These are phyloP conservation scores for Zonotrichia leucophrys DNA, from an alignment of 2,113 vertebrate species.

Conservation along the genomic window DNA sequence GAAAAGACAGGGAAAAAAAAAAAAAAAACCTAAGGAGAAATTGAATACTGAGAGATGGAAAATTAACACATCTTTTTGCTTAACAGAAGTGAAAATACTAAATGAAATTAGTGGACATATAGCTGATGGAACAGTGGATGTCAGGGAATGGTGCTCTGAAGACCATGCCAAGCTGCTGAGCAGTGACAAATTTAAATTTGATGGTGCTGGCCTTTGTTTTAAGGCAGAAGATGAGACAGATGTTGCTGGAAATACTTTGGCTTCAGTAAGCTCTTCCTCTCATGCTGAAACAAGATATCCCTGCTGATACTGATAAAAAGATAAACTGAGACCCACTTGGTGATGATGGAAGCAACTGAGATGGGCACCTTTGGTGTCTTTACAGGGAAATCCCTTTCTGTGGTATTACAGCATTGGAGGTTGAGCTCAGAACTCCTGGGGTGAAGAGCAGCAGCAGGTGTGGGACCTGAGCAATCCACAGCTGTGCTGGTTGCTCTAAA, in stretches of 20 bases:
- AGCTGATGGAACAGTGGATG: background rate
- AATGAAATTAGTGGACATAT: background rate
- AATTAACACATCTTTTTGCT: background rate
- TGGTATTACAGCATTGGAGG: background rate
- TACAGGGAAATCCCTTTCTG: background rate
- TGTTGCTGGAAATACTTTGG: background rate
- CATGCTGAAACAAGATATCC: background rate
- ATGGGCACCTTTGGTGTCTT: rapidly evolving
- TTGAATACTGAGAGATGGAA: background rate
- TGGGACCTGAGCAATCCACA: background rate
- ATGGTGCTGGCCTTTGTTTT: background rate
- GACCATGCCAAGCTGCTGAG: background rate
- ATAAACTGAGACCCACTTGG: background rate
- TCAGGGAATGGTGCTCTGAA: background rate
- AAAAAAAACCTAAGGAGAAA: background rate
- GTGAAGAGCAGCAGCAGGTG: background rate
- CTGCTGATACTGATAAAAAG: background rate
- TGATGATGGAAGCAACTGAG: background rate
- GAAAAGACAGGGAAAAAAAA: background rate
- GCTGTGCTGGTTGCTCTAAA: background rate
- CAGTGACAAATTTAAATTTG: background rate
- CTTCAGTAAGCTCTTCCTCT: background rate
- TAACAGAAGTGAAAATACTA: background rate
- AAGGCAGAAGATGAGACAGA: background rate
- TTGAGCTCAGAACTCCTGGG: background rate